These are phyloP conservation scores for Drosophila santomea DNA, from an alignment of 1,140 invertebrate genomes.

Conservation along the genomic window DNA sequence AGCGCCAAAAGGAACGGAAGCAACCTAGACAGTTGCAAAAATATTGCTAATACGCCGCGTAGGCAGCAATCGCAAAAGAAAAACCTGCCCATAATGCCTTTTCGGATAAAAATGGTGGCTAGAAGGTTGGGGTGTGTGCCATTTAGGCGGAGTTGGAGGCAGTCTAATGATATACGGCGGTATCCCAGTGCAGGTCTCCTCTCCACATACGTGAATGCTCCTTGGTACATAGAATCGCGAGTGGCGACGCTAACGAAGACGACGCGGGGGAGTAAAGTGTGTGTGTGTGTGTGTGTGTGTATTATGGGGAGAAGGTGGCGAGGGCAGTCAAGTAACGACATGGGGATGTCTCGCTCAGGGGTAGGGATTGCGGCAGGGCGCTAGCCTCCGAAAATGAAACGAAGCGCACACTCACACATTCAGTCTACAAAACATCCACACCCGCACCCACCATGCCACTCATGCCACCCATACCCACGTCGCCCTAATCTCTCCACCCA, in stretches of 20 bases:
- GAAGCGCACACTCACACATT: conserved; percentile 34
- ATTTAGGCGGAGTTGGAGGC: conserved; percentile 7
- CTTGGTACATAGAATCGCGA: conserved; percentile 63
- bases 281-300: conserved; percentile 36
- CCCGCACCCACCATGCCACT: conserved; percentile 1
- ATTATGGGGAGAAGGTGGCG: conserved; percentile 2
- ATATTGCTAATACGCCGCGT: conserved; percentile 78
- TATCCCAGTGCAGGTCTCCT: conserved; percentile 19
- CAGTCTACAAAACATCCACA: conserved; percentile 13
- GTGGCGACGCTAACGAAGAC: conserved; percentile 34
- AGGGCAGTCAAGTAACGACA: conserved; percentile 27
- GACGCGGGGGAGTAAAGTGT: conserved; percentile 11
- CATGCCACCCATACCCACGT: conserved; percentile 5
- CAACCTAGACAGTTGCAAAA: conserved; percentile 68
- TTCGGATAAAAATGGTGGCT: conserved; percentile 65
- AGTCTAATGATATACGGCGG: conserved; percentile 74
- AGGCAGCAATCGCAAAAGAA: conserved; percentile 62
- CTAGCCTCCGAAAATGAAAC: conserved; percentile 70
- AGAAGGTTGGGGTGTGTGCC: conserved; percentile 13
- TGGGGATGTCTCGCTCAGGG: conserved; percentile 56
- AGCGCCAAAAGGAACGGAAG: conserved; percentile 34
- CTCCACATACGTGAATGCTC: conserved; percentile 18
- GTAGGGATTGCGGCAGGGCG: conserved; percentile 19
- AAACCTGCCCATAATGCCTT: conserved; percentile 74
- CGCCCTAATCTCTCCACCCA: conserved; percentile 1